These are phyloP conservation scores for Rhegmatorhina hoffmannsi DNA, from an alignment of 2,113 vertebrate genomes.

Conservation along the genomic window DNA sequence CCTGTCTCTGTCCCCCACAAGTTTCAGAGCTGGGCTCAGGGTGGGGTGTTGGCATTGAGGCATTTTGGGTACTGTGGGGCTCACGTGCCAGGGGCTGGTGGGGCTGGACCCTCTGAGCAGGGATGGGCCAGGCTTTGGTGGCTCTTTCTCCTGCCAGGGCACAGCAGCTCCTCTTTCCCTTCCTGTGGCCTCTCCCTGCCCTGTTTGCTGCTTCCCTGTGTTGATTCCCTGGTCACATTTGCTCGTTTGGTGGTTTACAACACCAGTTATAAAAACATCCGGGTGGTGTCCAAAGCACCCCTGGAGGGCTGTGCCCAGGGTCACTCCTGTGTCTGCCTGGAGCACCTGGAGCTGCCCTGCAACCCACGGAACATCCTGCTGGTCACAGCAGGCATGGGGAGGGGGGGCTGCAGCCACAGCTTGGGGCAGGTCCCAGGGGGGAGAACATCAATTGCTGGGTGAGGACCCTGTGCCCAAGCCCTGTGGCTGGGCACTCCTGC, in stretches of 20 bases:
- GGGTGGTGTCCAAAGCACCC: fast-evolving
- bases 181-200: background rate
- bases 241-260: background rate
- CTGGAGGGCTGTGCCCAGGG: background rate
- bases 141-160: background rate
- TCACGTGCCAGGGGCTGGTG: fast-evolving
- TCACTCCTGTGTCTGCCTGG: background rate
- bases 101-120: background rate
- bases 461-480: background rate
- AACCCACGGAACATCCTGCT: background rate
- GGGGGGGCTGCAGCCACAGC: background rate
- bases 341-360: background rate
- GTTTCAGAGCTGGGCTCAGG: background rate
- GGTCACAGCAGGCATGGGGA: background rate
- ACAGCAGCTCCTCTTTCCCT: background rate
- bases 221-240: background rate
- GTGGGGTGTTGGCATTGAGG: fast-evolving
- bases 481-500: fast-evolving
- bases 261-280: fast-evolving
- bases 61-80: background rate
- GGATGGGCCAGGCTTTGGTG: background rate
- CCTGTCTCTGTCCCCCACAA: background rate
- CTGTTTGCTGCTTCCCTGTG: background rate
- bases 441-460: fast-evolving
- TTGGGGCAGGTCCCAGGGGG: no score